These are phyloP conservation scores for Blastomussa wellsi DNA, from an alignment of 92 coral and sea anemone genomes.

Conservation along the genomic window DNA sequence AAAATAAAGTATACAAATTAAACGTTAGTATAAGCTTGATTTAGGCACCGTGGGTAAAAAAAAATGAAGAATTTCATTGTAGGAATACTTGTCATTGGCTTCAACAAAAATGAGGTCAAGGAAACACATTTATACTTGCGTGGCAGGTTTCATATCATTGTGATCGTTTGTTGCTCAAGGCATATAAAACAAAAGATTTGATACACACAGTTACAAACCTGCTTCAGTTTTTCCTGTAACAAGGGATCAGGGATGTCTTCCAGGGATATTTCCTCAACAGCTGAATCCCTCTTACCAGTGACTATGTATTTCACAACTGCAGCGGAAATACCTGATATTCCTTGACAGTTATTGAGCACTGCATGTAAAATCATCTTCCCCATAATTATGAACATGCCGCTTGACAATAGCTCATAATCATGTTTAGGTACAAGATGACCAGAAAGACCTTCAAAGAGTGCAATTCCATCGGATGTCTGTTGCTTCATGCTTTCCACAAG, in stretches of 20 bases:
- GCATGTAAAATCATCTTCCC: constrained; percentile 55
- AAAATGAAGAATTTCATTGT: no score
- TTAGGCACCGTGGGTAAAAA: no score
- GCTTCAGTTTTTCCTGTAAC: constrained; percentile 10
- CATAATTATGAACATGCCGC: constrained; percentile 37
- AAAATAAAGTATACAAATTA: no score
- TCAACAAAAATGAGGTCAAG: no score
- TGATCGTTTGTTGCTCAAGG: no score
- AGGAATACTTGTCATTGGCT: no score
- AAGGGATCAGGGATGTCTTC: constrained; percentile 53
- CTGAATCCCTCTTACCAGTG: constrained; percentile 44
- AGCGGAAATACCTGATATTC: constrained; percentile 47
- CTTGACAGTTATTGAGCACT: constrained; percentile 36
- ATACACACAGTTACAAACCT: no score
- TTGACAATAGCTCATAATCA: constrained; percentile 47
- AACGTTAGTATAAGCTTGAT: no score
- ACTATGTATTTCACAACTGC: constrained; percentile 36
- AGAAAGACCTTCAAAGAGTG: constrained; percentile 42
- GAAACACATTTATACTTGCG: no score
- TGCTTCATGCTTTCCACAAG: constrained; percentile 33
- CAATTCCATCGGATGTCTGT: constrained; percentile 25
- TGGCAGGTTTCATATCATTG: no score
- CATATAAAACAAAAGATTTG: no score
- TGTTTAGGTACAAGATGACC: constrained; percentile 45
- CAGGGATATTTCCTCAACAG: constrained; percentile 25